Evolutionary conservation across 2,888 invertebrate genomes (phyloP).

Genomic region (Hartigia nigra): DNA sequence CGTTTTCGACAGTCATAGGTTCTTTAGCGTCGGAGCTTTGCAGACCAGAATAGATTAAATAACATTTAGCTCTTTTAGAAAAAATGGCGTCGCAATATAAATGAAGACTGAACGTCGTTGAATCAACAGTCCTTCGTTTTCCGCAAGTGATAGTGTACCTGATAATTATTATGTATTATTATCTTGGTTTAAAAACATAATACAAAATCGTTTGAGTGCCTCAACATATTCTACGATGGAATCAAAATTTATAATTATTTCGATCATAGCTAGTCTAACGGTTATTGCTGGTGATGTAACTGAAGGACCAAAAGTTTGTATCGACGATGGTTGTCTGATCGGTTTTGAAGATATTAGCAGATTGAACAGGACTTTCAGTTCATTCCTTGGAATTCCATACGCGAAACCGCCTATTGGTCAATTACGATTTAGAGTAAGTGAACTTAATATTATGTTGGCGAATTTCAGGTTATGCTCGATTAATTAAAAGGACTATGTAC

Average conservation of each 20-base stretch:
- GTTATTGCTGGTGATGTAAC: not conserved
- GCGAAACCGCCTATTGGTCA: constrained; percentile 70
- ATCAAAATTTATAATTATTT: not conserved
- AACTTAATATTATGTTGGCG: not conserved
- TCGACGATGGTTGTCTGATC: constrained; percentile 17
- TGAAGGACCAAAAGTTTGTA: constrained; percentile 13
- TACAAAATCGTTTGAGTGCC: not conserved
- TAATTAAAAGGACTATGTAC: not conserved
- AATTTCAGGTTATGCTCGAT: not conserved
- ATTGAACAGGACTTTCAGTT: constrained; percentile 61
- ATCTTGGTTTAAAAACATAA: not conserved
- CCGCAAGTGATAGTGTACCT: not conserved
- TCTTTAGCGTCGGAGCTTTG: not conserved
- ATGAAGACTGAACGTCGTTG: not conserved
- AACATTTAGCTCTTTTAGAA: not conserved
- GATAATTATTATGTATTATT: not conserved
- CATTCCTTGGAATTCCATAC: constrained; percentile 71
- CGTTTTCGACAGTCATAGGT: not conserved
- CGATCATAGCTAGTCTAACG: not conserved
- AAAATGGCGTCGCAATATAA: not conserved
- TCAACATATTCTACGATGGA: not conserved
- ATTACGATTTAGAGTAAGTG: constrained; percentile 60
- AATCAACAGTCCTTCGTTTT: not conserved
- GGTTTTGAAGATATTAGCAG: constrained; percentile 12
- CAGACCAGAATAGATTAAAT: not conserved